Evolutionary conservation across 2,797 vertebrate genomes (phyloP).

Genomic region (Xiphophorus birchmanni): DNA sequence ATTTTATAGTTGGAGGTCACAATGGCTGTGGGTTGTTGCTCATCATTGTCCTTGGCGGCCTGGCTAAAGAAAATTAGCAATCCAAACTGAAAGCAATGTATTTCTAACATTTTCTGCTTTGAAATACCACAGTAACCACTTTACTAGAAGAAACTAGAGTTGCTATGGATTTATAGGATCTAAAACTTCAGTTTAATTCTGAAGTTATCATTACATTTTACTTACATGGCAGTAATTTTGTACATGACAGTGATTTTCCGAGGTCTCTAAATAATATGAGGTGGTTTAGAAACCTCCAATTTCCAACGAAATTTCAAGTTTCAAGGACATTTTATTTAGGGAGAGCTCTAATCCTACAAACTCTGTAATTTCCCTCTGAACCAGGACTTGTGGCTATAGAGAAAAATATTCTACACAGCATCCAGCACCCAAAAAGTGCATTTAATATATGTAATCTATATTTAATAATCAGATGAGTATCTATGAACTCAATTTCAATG

Average conservation of each 20-base stretch:
- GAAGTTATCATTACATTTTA: background rate
- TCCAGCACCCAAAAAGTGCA: background rate
- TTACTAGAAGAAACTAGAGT: background rate
- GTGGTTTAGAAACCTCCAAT: background rate
- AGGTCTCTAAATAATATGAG: too few species aligned
- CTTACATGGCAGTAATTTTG: background rate
- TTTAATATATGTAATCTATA: background rate
- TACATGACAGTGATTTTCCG: too few species aligned
- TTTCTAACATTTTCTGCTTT: background rate
- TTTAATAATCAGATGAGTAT: background rate
- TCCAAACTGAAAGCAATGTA: background rate
- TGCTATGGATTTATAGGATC: background rate
- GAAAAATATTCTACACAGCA: background rate
- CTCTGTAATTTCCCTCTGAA: background rate
- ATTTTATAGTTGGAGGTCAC: background rate
- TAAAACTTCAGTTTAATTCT: background rate
- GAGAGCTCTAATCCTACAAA: background rate
- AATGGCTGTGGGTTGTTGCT: background rate
- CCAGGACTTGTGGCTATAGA: background rate
- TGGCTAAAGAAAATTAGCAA: background rate
- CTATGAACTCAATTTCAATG: background rate
- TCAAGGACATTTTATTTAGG: background rate
- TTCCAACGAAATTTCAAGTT: background rate
- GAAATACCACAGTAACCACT: background rate
- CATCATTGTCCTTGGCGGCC: background rate